Evolutionary conservation across 2,113 vertebrate species (phyloP).

Genomic region (Xiphophorus maculatus): DNA sequence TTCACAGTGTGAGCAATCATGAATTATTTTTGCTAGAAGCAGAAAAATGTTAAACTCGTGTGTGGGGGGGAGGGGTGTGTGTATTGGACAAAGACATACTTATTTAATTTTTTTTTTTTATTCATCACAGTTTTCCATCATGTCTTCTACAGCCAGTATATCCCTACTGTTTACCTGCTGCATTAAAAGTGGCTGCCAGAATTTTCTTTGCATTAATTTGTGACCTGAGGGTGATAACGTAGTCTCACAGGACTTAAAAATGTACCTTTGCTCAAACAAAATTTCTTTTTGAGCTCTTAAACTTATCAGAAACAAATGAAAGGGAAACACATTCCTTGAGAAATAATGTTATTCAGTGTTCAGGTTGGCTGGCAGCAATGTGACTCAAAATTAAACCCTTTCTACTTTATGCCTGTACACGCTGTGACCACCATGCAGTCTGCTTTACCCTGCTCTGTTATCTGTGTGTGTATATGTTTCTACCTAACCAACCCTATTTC

Average conservation of each 20-base stretch:
- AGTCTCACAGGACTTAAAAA: background rate
- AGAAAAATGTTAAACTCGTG: no score
- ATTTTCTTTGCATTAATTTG: background rate
- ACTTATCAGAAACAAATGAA: background rate
- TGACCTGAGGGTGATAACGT: background rate
- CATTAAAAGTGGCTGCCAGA: background rate
- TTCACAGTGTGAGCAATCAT: no score
- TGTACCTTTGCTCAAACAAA: background rate
- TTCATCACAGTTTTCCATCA: background rate
- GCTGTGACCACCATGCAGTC: background rate
- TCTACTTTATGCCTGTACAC: background rate
- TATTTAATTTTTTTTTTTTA: background rate
- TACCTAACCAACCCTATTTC: background rate
- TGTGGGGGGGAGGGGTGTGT: no score
- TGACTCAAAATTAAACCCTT: background rate
- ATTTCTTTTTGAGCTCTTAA: background rate
- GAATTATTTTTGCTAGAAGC: no score
- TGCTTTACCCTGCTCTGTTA: background rate
- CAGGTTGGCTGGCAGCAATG: background rate
- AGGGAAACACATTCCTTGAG: background rate
- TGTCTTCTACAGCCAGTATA: background rate
- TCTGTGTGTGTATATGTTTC: background rate
- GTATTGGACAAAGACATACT: background rate
- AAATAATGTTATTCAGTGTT: background rate
- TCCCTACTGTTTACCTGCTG: background rate